Conservation (phyloP, 2,797 vertebrate species). For the Hozukius guyotensis region DNA sequence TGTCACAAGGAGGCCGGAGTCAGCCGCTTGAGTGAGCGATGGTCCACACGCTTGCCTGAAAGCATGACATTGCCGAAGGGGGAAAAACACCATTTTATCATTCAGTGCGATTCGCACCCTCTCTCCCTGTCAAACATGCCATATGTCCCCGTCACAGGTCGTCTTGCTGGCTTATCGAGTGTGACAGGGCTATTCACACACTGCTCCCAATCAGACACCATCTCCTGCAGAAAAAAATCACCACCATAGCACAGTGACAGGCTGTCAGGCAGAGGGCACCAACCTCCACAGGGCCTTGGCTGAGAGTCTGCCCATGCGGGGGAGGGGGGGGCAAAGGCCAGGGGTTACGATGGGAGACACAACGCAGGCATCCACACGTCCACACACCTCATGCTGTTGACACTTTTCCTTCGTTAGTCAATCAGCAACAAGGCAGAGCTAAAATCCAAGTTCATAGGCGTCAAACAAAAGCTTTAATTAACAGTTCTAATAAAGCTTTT, state of each 20-base stretch:
- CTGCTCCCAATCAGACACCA: constrained; percentile 85
- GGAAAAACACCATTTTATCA: constrained; percentile 87
- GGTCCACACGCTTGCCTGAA: constrained; percentile 82
- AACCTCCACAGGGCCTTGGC: constrained; percentile 79
- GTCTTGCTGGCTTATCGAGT: constrained; percentile 85
- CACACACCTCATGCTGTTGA: constrained; percentile 38
- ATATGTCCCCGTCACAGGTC: constrained; percentile 87
- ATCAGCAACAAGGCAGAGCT: constrained; percentile 1
- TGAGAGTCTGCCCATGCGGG: constrained; percentile 76
- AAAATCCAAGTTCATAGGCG: not conserved
- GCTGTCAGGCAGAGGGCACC: constrained; percentile 84
- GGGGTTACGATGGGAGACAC: constrained; percentile 61
- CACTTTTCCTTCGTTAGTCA: constrained; percentile 30
- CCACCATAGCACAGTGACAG: constrained; percentile 79
- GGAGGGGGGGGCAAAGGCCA: constrained; percentile 71
- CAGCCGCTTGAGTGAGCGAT: constrained; percentile 82
- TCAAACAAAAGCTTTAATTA: constrained; percentile 1
- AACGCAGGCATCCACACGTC: constrained; percentile 45
- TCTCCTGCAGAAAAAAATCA: constrained; percentile 80
- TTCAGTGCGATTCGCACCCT: constrained; percentile 86
- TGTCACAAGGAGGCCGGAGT: constrained; percentile 82
- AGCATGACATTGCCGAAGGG: constrained; percentile 86
- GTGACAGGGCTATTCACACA: constrained; percentile 88
- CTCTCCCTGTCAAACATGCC: constrained; percentile 87
- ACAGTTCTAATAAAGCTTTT: not conserved